Evolutionary conservation across 2,888 invertebrate genomes (phyloP), one percentile per base, ranked within the genome.

Genomic region (Xanthia icteritia): DNA sequence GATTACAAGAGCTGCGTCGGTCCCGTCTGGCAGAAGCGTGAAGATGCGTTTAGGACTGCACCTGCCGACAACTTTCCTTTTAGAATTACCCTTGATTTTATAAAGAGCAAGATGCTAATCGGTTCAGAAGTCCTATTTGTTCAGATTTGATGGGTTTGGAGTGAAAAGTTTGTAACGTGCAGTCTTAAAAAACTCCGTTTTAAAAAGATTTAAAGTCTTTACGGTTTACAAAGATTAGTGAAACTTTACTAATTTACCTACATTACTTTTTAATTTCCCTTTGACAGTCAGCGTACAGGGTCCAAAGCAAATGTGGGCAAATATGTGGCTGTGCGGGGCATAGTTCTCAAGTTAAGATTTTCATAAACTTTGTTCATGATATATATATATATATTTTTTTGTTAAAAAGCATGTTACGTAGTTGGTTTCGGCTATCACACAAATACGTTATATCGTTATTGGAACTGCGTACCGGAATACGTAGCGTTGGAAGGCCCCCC

Each of bases 1-100:
- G 95, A 95, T 95, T 95, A 95, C 93, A 92, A 89, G 89, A 89
- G 89, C 90, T 90, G 88, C 89, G 86, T 81, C 75, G 58, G 76
- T 81, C 85, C 78, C 79, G 79, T 79, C 72, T 84, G 85, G 78
- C 77, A 77, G 68, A 68, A 84, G 84, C 88, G 88, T 85, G 88
- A 87, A 87, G 89, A 89, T 89, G 88, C 85, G 89, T 87, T 85
- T 90, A 89, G 90, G 88, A 87, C 79, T 82, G 86, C 86, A 84
- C 76, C 70, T 60, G 78, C 51, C 51, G 63, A 73, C 76, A 83
- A 86, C 87, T 88, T 88, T 60, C 76, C 79, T 84, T 78, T 82
- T 69, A 86, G 69, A 76, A 61, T 70, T 54, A 39, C 65, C 69
- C 42, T 67, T 78, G 82, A 78, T 83, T 77, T 77, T 80, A 71